These are phyloP conservation scores for Fistularia commersonii DNA, from an alignment of 2,797 vertebrate genomes.

Conservation along the genomic window DNA sequence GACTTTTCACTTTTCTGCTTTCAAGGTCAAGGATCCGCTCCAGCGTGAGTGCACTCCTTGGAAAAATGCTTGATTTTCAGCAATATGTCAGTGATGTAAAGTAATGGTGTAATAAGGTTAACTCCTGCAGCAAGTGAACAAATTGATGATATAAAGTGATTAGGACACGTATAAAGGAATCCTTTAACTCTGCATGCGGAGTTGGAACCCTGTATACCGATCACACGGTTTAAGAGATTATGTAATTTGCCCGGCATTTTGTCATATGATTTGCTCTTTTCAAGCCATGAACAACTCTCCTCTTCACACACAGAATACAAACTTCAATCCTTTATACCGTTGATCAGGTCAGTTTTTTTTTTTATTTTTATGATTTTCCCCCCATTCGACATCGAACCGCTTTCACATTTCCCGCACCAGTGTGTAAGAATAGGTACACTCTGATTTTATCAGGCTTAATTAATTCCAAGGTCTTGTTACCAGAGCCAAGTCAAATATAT, in stretches of 20 bases:
- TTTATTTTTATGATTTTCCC: neutral
- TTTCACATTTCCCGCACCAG: no score
- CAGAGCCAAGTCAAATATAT: constrained; percentile 67
- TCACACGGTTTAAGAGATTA: constrained; percentile 29
- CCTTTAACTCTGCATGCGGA: no score
- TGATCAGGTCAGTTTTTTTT: constrained; percentile 1
- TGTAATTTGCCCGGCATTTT: constrained; percentile 11
- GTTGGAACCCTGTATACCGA: neutral
- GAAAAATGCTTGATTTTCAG: no score
- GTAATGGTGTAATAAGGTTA: no score
- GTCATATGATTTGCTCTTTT: constrained; percentile 19
- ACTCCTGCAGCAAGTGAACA: no score
- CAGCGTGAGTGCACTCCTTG: no score
- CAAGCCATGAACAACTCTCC: neutral
- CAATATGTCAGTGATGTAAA: no score
- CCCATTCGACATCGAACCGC: neutral
- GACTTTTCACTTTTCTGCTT: no score
- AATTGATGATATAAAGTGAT: no score
- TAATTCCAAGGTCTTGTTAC: constrained; percentile 29
- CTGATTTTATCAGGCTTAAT: constrained; percentile 54
- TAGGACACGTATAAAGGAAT: no score
- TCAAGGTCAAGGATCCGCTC: no score
- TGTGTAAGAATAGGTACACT: constrained; percentile 30
- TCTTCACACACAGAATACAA: neutral
- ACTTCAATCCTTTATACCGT: neutral